Percentiles rank a stretch among this genome's conserved stretches.
Conservation (phyloP, 2,113 vertebrate genomes). For the Phalacrocorax carbo region DNA sequence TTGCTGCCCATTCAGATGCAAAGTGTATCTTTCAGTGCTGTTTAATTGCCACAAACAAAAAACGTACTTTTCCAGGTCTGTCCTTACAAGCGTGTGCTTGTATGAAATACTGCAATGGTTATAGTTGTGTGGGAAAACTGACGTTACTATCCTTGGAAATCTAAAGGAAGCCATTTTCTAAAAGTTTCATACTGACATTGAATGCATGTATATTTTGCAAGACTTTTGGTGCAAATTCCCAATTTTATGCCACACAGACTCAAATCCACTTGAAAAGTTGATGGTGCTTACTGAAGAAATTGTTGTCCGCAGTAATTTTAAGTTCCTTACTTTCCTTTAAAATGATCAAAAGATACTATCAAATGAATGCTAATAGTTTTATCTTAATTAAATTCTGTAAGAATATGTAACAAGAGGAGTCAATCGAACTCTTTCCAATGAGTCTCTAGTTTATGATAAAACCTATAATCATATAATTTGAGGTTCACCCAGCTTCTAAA, state of each 20-base stretch:
- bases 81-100: neutral
- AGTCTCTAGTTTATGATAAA: neutral
- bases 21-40: neutral
- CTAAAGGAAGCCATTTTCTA: neutral
- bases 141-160: neutral
- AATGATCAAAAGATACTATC: neutral
- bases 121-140: neutral
- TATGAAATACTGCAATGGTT: neutral
- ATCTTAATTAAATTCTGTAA: slow-evolving; percentile 6
- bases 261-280: neutral
- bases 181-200: neutral
- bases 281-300: neutral
- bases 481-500: neutral
- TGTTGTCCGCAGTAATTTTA: neutral
- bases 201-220: neutral
- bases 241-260: neutral
- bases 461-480: neutral
- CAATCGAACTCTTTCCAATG: neutral
- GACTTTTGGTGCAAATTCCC: neutral
- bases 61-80: accelerated
- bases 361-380: neutral
- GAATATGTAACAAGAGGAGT: neutral
- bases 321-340: neutral
- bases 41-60: neutral
- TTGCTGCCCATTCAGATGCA: neutral